Base-by-base conservation (phyloP, 53 echinoderm and acorn worm species). In the Paelopatides confundens region DNA sequence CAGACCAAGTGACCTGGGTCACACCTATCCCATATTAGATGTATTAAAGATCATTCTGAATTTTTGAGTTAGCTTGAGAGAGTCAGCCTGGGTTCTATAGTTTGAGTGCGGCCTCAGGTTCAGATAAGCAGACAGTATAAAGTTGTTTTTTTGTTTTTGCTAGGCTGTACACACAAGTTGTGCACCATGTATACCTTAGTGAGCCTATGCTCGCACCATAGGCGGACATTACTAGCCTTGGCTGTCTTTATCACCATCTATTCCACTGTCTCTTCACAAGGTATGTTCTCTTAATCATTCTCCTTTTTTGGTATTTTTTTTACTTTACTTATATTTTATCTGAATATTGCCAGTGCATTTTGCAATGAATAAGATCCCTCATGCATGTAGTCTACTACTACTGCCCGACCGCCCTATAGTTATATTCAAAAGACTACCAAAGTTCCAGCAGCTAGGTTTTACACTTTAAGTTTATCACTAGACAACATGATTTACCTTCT, bases 181-280 rank as follows among this genome's bases (percentile, higher is more conserved):
- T 92, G 88, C 93, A 90, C 66, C 79, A 95, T 95, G 95, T 93
- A 95, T 91, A 93, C 88, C 95, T 95, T 93, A 90, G 91, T 93
- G 85, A 86, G 84, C 69, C 89, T 92, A 82, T 63, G 86, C 40
- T 48, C 70, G 68, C 94, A 86, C 88, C 87, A 85, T 62, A 94
- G 94, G 91, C 86, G 94, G 88, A 82, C 54, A 71, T 66, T 93
- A 26, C 86, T 94, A 86, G 86, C 86, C 15, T 34, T 92, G 63
- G 34, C 70, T 51, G 85, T 91, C 48, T 86, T 94, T 34, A 50
- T 84, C 29, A 77, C 90, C 23, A 30, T 85, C 29, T 63, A 76
- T 35, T 32, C 88, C n/a, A 37, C 70, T 74, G 51, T 88, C 52
- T 35, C 62, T 28, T 90, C 93, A 38, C 93, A 93, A 31, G 82